A percentile compares a stretch with the other conserved stretches of the same genome.
phyloP scores from a whole-genome alignment of 2,888 invertebrate species.

The Hypomecis punctinalis region DNA sequence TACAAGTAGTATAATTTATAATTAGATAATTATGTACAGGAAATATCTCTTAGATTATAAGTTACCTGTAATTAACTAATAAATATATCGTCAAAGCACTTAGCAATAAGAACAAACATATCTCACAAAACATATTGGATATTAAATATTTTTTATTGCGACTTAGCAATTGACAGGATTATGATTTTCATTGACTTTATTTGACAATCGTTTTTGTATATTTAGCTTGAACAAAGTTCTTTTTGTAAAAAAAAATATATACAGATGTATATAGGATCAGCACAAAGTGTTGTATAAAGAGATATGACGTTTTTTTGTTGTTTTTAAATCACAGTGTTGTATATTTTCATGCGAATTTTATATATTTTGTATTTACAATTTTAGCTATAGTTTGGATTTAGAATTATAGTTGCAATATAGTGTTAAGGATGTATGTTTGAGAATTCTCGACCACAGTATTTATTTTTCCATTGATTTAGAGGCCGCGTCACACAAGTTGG shows the following conservation, averaged over 20 bases:
- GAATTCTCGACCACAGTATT: slow-evolving; percentile 28
- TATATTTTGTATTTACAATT: slow-evolving; percentile 49
- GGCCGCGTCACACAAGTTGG: too few species aligned
- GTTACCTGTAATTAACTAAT: slow-evolving; percentile 3
- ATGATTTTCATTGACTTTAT: slow-evolving; percentile 38
- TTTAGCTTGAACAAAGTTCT: slow-evolving; percentile 79
- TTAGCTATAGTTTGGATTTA: slow-evolving; percentile 9
- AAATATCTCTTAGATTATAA: slow-evolving; percentile 16
- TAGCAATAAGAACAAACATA: slow-evolving; percentile 48
- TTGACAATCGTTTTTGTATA: slow-evolving; percentile 56
- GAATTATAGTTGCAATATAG: slow-evolving; percentile 25
- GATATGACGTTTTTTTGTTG: slow-evolving; percentile 52
- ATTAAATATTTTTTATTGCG: slow-evolving; percentile 35
- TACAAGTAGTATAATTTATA: neutral
- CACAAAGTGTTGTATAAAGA: slow-evolving; percentile 72
- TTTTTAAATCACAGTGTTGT: slow-evolving; percentile 55
- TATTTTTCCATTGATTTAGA: neutral
- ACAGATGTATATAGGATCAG: slow-evolving; percentile 60
- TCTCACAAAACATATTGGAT: slow-evolving; percentile 42
- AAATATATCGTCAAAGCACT: slow-evolving; percentile 36
- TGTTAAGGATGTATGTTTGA: slow-evolving; percentile 18
- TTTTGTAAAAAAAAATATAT: slow-evolving; percentile 44
- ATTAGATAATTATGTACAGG: slow-evolving; percentile 13
- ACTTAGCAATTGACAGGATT: slow-evolving; percentile 28
- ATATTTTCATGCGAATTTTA: slow-evolving; percentile 59